These are phyloP conservation scores for Orientallactaga bullata DNA, from an alignment of 2,113 vertebrate species.

Conservation along the genomic window DNA sequence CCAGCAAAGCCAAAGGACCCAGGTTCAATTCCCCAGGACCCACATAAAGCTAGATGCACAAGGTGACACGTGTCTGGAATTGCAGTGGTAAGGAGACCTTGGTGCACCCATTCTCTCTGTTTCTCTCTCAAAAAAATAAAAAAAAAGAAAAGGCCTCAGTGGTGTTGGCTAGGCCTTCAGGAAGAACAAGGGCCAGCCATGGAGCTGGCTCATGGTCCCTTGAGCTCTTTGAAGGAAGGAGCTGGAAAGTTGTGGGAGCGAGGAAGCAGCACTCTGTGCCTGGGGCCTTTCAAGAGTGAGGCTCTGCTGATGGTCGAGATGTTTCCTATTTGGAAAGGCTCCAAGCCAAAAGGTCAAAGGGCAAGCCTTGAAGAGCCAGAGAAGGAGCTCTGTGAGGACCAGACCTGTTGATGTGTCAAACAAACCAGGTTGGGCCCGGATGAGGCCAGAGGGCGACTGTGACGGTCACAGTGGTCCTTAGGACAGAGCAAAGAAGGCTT, in stretches of 20 bases:
- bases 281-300: background rate
- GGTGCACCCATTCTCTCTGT: no score
- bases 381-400: background rate
- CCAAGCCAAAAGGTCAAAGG: background rate
- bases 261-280: background rate
- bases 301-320: background rate
- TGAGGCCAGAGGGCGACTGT: background rate
- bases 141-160: no score
- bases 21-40: no score
- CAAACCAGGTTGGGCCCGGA: background rate
- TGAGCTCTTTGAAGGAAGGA: background rate
- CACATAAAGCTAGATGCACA: no score
- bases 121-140: no score
- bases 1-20: no score
- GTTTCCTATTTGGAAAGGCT: background rate
- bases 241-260: background rate
- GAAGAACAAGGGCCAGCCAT: background rate
- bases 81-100: no score
- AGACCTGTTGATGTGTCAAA: background rate
- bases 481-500: background rate
- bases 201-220: background rate
- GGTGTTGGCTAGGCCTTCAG: background rate
- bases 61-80: no score
- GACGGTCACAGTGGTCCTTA: background rate
- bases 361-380: background rate